Percentiles rank a stretch among this genome's conserved stretches.
Conservation (phyloP, 2,888 invertebrate species). For the Sminthurides aquaticus region DNA sequence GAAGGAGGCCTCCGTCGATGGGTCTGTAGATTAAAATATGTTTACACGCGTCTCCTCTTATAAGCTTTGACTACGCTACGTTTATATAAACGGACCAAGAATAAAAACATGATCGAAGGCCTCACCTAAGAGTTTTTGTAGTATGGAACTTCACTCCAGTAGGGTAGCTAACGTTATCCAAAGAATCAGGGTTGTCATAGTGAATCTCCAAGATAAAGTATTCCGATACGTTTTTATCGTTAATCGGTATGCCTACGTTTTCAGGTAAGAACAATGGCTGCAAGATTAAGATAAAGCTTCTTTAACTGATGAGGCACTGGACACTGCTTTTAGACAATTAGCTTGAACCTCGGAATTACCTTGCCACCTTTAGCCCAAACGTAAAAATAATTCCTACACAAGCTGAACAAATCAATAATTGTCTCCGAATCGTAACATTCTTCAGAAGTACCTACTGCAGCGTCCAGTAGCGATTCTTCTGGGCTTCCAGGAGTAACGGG, state of each 20-base stretch:
- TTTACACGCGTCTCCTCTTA: too few relatives aligned
- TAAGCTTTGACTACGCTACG: too few relatives aligned
- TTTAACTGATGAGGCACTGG: too few relatives aligned
- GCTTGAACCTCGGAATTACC: neutral
- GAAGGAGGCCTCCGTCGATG: too few relatives aligned
- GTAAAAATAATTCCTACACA: neutral
- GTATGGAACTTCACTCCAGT: conserved; percentile 75
- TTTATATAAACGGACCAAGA: too few relatives aligned
- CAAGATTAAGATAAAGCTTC: neutral
- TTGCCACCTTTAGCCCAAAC: neutral
- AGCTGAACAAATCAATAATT: neutral
- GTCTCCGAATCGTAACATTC: neutral
- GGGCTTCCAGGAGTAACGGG: neutral
- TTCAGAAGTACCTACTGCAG: neutral
- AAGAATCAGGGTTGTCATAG: conserved; percentile 62
- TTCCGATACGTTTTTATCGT: conserved; percentile 58
- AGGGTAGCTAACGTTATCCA: conserved; percentile 50
- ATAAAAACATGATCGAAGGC: too few relatives aligned
- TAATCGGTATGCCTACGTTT: conserved; percentile 70
- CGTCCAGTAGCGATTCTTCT: neutral
- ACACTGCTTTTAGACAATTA: neutral
- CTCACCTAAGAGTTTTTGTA: conserved; percentile 59
- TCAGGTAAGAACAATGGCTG: conserved; percentile 50
- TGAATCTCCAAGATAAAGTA: conserved; percentile 87
- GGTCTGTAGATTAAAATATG: too few relatives aligned